A percentile compares a stretch with the other conserved stretches of the same genome.
Evolutionary conservation across 2,797 vertebrate genomes (phyloP).

Genomic region (Ptychadena robeensis): DNA sequence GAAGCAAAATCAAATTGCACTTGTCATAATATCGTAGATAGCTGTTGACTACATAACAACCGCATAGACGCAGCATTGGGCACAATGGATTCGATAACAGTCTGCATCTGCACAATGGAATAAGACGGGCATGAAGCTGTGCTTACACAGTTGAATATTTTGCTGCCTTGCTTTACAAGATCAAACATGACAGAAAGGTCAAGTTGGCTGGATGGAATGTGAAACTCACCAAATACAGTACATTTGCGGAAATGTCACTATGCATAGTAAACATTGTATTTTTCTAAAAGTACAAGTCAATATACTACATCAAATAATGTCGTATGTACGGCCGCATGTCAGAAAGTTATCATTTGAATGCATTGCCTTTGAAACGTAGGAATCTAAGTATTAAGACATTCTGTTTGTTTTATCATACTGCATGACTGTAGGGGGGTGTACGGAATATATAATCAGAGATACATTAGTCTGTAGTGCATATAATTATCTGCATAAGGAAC

Average conservation of each 20-base stretch:
- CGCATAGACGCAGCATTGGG: too few relatives aligned
- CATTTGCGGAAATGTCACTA: not conserved
- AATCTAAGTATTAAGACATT: not conserved
- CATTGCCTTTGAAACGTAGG: not conserved
- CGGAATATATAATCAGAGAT: conserved; percentile 67
- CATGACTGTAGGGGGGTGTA: conserved; percentile 69
- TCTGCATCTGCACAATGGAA: not conserved
- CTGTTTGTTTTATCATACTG: conserved; percentile 64
- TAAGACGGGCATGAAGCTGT: not conserved
- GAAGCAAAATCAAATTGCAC: too few relatives aligned
- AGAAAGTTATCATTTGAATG: not conserved
- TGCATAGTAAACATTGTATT: not conserved
- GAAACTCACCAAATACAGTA: too few relatives aligned
- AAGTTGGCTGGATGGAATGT: too few relatives aligned
- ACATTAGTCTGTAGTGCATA: conserved; percentile 72
- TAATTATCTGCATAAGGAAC: conserved; percentile 72
- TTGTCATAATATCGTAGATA: too few relatives aligned
- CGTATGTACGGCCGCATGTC: not conserved
- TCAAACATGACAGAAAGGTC: not conserved
- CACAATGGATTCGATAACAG: not conserved
- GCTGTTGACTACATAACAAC: too few relatives aligned
- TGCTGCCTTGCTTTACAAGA: not conserved
- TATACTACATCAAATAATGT: not conserved
- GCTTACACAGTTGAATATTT: not conserved
- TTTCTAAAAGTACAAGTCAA: too few relatives aligned